These are phyloP conservation scores for Laticauda laticaudata DNA, from an alignment of 2,113 vertebrate genomes.

Conservation along the genomic window DNA sequence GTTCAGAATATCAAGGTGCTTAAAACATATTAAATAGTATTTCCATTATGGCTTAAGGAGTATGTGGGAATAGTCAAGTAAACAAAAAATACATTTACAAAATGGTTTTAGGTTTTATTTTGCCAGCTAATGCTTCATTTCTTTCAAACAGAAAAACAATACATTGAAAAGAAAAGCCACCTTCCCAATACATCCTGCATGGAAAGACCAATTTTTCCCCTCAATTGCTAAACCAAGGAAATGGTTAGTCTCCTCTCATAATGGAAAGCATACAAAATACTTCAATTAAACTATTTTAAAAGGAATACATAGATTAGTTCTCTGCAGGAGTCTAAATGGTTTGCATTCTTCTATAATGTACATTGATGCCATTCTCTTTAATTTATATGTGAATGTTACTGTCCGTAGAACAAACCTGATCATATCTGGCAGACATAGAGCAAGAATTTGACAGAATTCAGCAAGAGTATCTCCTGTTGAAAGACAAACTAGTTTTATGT, in stretches of 20 bases:
- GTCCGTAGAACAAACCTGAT: constrained; percentile 74
- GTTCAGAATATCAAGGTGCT: not conserved
- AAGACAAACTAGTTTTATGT: constrained; percentile 37
- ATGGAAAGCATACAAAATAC: constrained; percentile 73
- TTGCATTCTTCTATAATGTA: constrained; percentile 75
- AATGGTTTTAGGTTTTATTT: constrained; percentile 22
- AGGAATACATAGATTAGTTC: constrained; percentile 69
- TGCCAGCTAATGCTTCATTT: constrained; percentile 17
- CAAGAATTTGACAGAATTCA: constrained; percentile 47
- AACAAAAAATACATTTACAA: not conserved
- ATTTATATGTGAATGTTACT: constrained; percentile 73
- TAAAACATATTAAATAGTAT: not conserved
- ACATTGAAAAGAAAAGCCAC: constrained; percentile 38
- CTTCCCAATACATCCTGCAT: constrained; percentile 33
- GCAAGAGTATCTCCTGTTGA: not conserved
- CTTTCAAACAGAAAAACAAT: constrained; percentile 35
- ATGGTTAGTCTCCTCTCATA: constrained; percentile 76
- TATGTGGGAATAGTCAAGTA: not conserved
- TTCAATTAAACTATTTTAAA: constrained; percentile 76
- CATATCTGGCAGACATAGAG: constrained; percentile 62
- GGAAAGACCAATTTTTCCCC: constrained; percentile 63
- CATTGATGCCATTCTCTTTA: constrained; percentile 70
- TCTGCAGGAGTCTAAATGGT: constrained; percentile 69
- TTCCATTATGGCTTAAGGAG: not conserved
- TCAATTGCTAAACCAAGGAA: constrained; percentile 75